Evolutionary conservation across 2,113 vertebrate species (phyloP).

Genomic region (Tonatia bakeri): DNA sequence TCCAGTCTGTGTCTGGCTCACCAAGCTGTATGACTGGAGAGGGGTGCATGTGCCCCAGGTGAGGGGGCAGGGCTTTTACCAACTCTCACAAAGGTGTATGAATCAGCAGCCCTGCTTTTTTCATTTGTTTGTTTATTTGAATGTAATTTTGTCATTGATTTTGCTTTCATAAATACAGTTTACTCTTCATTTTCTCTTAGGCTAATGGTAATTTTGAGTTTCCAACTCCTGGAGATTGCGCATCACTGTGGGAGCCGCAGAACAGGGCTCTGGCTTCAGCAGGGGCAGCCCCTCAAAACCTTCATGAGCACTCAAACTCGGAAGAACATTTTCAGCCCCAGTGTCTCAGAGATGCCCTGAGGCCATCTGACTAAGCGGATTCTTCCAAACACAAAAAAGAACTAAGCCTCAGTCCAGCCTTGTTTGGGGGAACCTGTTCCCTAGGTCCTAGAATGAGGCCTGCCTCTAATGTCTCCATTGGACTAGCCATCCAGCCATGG

Average conservation of each 20-base stretch:
- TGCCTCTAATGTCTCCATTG: neutral
- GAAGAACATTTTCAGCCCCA: neutral
- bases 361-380: neutral
- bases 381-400: neutral
- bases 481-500: neutral
- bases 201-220: neutral
- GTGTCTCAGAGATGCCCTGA: neutral
- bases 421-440: neutral
- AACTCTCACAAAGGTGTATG: neutral
- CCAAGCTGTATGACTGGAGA: neutral
- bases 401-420: neutral
- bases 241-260: too few relatives aligned
- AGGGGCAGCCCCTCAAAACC: neutral
- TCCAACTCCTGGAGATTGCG: neutral
- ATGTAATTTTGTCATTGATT: neutral
- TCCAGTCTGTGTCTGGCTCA: neutral
- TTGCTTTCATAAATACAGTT: conserved; percentile 62
- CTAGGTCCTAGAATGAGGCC: neutral
- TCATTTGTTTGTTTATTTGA: neutral
- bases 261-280: neutral
- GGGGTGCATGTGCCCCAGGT: neutral
- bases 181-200: neutral
- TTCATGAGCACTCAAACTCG: neutral
- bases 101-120: neutral
- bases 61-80: neutral